Evolutionary conservation across 2,888 invertebrate genomes (phyloP), one percentile per base, ranked within the genome.

Genomic region (Caenorhabditis angaria): DNA sequence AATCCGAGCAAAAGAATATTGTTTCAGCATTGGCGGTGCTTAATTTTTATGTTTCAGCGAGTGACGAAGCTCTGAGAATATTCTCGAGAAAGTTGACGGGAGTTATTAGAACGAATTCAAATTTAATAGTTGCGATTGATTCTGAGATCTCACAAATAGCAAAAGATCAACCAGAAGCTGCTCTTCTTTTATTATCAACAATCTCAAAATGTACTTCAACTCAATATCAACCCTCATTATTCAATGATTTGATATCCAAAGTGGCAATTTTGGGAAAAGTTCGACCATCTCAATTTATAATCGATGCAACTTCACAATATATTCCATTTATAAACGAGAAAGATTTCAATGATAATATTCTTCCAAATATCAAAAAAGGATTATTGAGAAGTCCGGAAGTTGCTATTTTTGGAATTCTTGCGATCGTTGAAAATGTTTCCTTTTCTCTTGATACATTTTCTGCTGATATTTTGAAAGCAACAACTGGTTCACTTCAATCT

Each of bases 361-460:
- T 95, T 71, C 95, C 96, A 0, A 92, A 94, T 1, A 89, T 95
- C 63, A 94, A 94, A 88, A 94, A 95, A 88, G 92, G 94, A 24
- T 93, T 97, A 92, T 90, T 97, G 29, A 90, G 97, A 60, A 95
- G 94, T 89, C 96, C 97, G 0, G 97, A 97, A 90, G 92, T 94
- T 61, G 93, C 94, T 74, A 90, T 95, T 28, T 81, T 85, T 78
- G 77, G 74, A 28, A 58, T 79, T 12, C 55, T 54, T 18, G 35
- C 53, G 10, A 60, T 72, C 47, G 41, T 79, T 6, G 58, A 68
- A 55, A 59, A 66, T n/a, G 35, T 66, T n/a, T 2, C 50, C 0
- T 73, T 77, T 56, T 50, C 72, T 1, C 24, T 79, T 47, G 77
- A 79, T 41, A 20, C 61, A 0, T 63, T 55, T 48, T 68, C 73